Percentiles rank a stretch among this genome's conserved stretches.
phyloP scores from a whole-genome alignment of 2,888 invertebrate species.

The Embidobia sp. region DNA sequence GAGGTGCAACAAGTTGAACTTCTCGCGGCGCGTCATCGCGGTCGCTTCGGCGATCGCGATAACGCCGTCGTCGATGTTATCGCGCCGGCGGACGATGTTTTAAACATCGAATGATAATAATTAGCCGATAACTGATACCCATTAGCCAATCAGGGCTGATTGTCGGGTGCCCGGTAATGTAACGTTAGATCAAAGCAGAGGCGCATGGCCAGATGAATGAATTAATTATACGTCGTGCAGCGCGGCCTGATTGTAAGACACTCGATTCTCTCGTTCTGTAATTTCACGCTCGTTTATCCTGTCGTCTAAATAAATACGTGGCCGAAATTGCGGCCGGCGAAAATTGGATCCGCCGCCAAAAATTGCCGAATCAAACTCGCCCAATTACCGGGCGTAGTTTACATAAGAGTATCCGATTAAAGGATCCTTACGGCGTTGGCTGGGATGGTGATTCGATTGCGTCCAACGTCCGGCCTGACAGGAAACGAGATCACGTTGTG shows the following conservation, averaged over 20 bases:
- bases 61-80: slow-evolving; percentile 24
- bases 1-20: slow-evolving; percentile 50
- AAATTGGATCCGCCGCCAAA: slow-evolving; percentile 28
- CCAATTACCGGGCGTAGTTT: slow-evolving; percentile 27
- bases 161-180: slow-evolving; percentile 47
- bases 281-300: slow-evolving; percentile 38
- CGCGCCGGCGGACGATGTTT: slow-evolving; percentile 38
- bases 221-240: slow-evolving; percentile 56
- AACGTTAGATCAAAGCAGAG: slow-evolving; percentile 54
- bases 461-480: neutral
- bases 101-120: slow-evolving; percentile 49
- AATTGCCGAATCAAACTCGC: slow-evolving; percentile 38
- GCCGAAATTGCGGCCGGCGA: slow-evolving; percentile 15
- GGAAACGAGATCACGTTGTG: slow-evolving; percentile 3
- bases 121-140: slow-evolving; percentile 53
- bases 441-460: slow-evolving; percentile 14
- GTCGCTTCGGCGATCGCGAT: slow-evolving; percentile 26
- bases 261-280: slow-evolving; percentile 39
- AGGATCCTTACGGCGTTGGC: slow-evolving; percentile 2
- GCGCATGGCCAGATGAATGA: slow-evolving; percentile 32
- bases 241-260: slow-evolving; percentile 31
- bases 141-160: slow-evolving; percentile 55
- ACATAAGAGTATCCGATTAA: slow-evolving; percentile 16
- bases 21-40: slow-evolving; percentile 4
- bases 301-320: slow-evolving; percentile 30